Evolutionary conservation across 2,797 vertebrate species (phyloP).

Genomic region (Kryptolebias ocellatus): DNA sequence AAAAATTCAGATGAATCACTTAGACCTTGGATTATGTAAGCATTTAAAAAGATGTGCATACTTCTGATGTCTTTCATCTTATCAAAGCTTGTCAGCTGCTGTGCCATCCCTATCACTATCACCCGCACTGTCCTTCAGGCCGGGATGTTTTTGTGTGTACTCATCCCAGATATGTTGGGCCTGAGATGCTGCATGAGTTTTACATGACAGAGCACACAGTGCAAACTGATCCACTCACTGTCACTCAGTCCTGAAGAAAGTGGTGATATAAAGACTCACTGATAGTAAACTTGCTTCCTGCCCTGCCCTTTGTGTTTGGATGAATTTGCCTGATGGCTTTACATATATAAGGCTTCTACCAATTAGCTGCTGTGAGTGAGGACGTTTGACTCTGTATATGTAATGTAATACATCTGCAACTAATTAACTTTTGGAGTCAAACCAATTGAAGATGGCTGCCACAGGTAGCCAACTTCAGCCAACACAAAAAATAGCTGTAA

Average conservation of each 20-base stretch:
- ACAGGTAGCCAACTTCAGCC: no score
- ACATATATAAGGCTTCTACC: background rate
- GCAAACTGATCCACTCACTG: background rate
- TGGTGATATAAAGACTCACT: background rate
- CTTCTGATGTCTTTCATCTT: constrained; percentile 1
- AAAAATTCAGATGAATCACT: background rate
- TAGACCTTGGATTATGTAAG: background rate
- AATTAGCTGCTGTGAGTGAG: background rate
- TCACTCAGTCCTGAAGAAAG: background rate
- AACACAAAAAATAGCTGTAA: no score
- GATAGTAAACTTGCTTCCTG: background rate
- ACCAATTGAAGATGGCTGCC: no score
- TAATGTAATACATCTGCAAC: no score
- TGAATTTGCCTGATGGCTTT: background rate
- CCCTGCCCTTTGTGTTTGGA: background rate
- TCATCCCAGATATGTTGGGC: background rate
- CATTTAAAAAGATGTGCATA: background rate
- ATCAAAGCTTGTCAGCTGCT: no score
- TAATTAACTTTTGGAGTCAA: no score
- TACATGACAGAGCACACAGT: constrained; percentile 2
- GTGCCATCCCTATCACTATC: background rate
- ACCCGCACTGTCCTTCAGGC: background rate
- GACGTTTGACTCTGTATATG: no score
- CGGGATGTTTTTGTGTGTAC: background rate
- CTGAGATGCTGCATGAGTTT: background rate